Percentiles rank a stretch among this genome's conserved stretches.
Evolutionary conservation across 2,113 vertebrate species (phyloP).

Genomic region (Calidris pygmaea): DNA sequence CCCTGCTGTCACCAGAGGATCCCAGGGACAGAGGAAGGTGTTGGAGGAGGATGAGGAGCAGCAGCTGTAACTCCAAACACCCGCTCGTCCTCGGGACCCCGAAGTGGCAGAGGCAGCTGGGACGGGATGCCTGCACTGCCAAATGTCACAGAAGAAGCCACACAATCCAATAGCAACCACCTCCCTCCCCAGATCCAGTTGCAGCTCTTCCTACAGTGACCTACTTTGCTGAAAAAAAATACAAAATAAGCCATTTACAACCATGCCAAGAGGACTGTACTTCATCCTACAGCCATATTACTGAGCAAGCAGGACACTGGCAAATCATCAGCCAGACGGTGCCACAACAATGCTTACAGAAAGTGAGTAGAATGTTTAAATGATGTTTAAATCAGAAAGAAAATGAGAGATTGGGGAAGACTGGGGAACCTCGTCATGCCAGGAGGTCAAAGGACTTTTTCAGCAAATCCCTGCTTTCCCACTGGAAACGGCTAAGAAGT

Average conservation of each 20-base stretch:
- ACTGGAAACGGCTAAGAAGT: constrained; percentile 16
- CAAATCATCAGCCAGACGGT: background rate
- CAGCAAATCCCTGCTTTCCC: background rate
- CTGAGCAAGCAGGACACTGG: background rate
- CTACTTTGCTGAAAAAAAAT: background rate
- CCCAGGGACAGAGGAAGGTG: background rate
- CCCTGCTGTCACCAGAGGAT: background rate
- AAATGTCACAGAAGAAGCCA: background rate
- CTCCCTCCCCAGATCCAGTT: background rate
- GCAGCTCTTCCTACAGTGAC: background rate
- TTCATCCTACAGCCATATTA: background rate
- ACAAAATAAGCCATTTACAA: background rate
- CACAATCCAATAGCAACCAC: background rate
- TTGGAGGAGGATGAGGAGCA: constrained; percentile 28
- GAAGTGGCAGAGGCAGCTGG: constrained; percentile 1
- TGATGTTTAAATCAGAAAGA: background rate
- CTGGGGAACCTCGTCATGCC: background rate
- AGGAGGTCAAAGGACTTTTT: constrained; percentile 1
- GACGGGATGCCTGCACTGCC: background rate
- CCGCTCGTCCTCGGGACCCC: background rate
- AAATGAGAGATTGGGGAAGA: background rate
- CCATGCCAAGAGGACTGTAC: background rate
- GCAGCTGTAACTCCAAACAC: constrained; percentile 27
- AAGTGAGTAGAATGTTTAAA: background rate
- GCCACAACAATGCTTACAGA: background rate